These are phyloP conservation scores for Mycetomoellerius zeteki DNA, from an alignment of 1,140 invertebrate species.

Conservation along the genomic window DNA sequence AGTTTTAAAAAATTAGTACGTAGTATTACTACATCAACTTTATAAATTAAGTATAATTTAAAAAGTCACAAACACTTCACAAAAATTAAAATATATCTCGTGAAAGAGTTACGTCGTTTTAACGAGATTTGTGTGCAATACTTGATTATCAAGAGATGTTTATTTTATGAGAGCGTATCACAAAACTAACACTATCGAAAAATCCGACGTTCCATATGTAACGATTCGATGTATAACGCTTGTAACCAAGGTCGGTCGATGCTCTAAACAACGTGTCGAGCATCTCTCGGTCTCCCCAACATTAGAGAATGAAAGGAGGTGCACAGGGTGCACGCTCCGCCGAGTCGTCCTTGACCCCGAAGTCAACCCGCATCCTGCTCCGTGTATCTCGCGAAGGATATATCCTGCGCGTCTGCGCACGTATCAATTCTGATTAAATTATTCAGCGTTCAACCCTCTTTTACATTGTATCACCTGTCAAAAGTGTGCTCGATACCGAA, in stretches of 20 bases:
- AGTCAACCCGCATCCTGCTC: slow-evolving; percentile 71
- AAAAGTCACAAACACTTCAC: not conserved
- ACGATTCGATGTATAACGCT: slow-evolving; percentile 16
- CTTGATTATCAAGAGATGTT: not conserved
- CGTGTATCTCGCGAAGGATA: slow-evolving; percentile 75
- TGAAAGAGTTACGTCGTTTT: not conserved
- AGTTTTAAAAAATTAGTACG: not conserved
- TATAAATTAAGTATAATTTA: not conserved
- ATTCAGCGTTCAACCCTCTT: not conserved
- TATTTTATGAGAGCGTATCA: not conserved
- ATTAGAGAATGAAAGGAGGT: slow-evolving; percentile 53
- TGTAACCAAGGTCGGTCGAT: slow-evolving; percentile 62
- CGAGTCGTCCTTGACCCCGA: slow-evolving; percentile 80
- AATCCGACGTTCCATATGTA: slow-evolving; percentile 15
- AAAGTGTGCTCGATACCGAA: not conserved
- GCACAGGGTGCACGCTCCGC: slow-evolving; percentile 59
- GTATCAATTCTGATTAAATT: slow-evolving; percentile 47
- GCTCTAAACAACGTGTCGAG: slow-evolving; percentile 33
- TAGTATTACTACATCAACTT: not conserved
- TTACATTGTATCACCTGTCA: not conserved
- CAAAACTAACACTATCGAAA: not conserved
- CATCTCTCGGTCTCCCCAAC: slow-evolving; percentile 50
- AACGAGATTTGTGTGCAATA: not conserved
- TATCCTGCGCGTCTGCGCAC: slow-evolving; percentile 50
- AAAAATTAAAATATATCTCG: not conserved